phyloP scores from a whole-genome alignment of 2,797 vertebrate species.

The Esox masquinongy region DNA sequence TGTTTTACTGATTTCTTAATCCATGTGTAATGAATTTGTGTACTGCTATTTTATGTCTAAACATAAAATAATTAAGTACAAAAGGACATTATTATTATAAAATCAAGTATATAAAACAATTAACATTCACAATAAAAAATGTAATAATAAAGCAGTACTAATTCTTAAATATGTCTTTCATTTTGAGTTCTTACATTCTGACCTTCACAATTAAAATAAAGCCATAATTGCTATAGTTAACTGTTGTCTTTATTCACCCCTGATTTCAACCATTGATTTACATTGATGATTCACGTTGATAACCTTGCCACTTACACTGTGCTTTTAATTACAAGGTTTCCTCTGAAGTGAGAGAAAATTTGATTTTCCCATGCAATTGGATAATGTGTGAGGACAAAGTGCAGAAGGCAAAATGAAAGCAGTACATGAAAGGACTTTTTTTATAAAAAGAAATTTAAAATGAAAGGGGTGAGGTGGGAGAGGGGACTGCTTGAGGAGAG shows the following conservation, averaged over 20 bases:
- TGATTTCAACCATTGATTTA: conserved; percentile 1
- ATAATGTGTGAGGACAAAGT: conserved; percentile 17
- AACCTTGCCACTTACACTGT: conserved; percentile 22
- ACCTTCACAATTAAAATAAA: no score
- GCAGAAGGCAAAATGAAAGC: conserved; percentile 23
- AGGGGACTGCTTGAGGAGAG: conserved; percentile 7
- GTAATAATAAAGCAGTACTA: no score
- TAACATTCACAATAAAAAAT: no score
- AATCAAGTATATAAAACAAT: no score
- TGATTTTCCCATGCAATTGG: conserved; percentile 24
- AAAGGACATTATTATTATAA: no score
- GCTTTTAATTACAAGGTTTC: conserved; percentile 26
- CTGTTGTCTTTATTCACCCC: not conserved
- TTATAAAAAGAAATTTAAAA: conserved; percentile 18
- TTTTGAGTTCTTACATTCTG: no score
- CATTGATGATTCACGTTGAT: conserved; percentile 21
- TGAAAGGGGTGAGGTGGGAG: conserved; percentile 22
- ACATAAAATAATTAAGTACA: no score
- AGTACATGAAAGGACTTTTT: conserved; percentile 32
- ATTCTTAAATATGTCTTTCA: no score
- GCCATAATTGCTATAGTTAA: no score
- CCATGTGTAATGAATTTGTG: no score
- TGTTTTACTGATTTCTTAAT: no score
- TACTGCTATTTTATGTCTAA: no score
- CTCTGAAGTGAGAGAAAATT: conserved; percentile 2